Evolutionary conservation across 2,888 invertebrate species (phyloP).

Genomic region (Melolontha melolontha): DNA sequence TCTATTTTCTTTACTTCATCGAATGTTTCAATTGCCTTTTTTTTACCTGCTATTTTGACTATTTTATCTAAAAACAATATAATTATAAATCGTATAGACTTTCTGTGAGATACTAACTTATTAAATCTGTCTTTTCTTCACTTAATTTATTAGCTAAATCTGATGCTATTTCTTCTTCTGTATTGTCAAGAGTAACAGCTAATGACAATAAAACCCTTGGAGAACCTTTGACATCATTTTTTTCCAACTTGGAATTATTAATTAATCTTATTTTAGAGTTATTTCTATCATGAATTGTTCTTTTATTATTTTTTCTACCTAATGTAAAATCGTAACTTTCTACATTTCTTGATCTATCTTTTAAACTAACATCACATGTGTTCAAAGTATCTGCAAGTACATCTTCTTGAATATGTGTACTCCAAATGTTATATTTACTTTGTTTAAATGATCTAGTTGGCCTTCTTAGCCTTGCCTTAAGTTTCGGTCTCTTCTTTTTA

Average conservation of each 20-base stretch:
- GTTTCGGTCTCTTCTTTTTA: constrained; percentile 69
- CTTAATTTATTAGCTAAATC: constrained; percentile 80
- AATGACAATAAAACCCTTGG: constrained; percentile 73
- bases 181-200: constrained; percentile 66
- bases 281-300: constrained; percentile 71
- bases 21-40: constrained; percentile 80
- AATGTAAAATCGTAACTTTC: constrained; percentile 82
- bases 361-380: constrained; percentile 80
- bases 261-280: constrained; percentile 71
- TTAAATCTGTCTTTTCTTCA: constrained; percentile 80
- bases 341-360: constrained; percentile 75
- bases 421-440: constrained; percentile 85
- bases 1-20: constrained; percentile 86
- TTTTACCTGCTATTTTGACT: constrained; percentile 78
- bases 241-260: constrained; percentile 64
- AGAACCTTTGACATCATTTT: constrained; percentile 68
- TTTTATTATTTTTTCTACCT: constrained; percentile 72
- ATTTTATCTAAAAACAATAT: constrained; percentile 71
- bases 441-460: constrained; percentile 65
- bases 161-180: constrained; percentile 72
- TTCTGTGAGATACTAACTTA: constrained; percentile 69
- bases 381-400: constrained; percentile 82
- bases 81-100: constrained; percentile 13
- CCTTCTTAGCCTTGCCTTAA: constrained; percentile 65
- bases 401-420: constrained; percentile 79